A percentile compares a stretch with the other conserved stretches of the same genome.
These are phyloP conservation scores for Lacerta viridis DNA, from an alignment of 2,797 vertebrate species.

Conservation along the genomic window DNA sequence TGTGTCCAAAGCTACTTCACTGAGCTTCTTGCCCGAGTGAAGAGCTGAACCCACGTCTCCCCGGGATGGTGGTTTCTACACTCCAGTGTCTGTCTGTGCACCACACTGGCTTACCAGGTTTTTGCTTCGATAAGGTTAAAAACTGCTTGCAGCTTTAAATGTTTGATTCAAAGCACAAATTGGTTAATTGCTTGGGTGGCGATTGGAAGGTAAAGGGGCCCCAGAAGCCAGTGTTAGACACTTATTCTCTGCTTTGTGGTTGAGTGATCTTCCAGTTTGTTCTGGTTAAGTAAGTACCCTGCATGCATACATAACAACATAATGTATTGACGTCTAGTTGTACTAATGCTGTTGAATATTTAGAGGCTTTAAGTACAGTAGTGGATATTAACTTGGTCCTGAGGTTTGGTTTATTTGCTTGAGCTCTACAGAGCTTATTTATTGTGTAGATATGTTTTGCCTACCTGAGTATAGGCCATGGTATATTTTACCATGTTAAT, in stretches of 20 bases:
- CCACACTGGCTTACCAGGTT: neutral
- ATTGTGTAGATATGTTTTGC: too few species aligned
- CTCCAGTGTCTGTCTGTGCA: neutral
- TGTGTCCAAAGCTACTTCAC: neutral
- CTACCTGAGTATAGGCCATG: neutral
- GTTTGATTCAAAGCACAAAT: neutral
- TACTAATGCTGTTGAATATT: neutral
- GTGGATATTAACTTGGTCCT: neutral
- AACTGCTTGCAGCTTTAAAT: conserved; percentile 31
- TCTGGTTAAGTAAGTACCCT: neutral
- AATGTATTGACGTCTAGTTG: neutral
- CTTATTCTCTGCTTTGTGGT: neutral
- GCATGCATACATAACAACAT: neutral
- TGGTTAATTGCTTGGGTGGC: conserved; percentile 8
- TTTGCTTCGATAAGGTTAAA: neutral
- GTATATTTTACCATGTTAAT: neutral
- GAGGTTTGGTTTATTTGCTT: neutral
- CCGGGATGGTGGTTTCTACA: neutral
- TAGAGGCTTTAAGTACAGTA: neutral
- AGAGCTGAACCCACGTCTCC: neutral
- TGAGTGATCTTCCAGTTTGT: neutral
- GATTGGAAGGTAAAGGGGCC: neutral
- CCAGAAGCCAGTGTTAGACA: neutral
- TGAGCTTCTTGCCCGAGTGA: neutral
- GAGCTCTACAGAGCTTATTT: neutral